Base-by-base conservation (phyloP, 2,113 vertebrate genomes). In the Trematocara stigmaticum region DNA sequence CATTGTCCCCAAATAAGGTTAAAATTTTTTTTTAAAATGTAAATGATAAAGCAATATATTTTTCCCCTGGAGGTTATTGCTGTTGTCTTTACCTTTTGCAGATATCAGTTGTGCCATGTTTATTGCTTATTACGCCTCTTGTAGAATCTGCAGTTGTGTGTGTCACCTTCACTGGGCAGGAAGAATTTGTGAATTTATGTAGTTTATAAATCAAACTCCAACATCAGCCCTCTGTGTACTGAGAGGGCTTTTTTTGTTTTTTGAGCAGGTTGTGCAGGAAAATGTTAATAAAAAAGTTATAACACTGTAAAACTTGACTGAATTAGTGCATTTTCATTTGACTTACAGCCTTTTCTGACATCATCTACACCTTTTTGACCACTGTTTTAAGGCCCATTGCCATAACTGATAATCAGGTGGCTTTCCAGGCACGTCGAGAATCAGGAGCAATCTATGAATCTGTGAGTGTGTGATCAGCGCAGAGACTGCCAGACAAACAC, bases 91-190 rank as follows among this genome's bases (percentile, higher is more conserved):
- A 29, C 6, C 3, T 74, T 45, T 74, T 47, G 42, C 23, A 18
- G 66, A 74, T 74, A 4, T 71, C 12, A 47, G 20, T 5, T 1
- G 69, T 76, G 1, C 42, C 1, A 0, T 31, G 26, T 76, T 76
- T 51, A 18, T 31, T 49, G 3, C 45, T 76, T 49, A 49, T 31
- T 31, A 7, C 0, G 23, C 7, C 2, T 29, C 13, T 74, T 74
- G 20, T 0, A 16, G 5, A 74, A 18, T 31, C 15, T 7, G 18
- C 20, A 15, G 26, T 49, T 18, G 45, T 11, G 9, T 31, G 20
- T 76, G 15, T 76, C 23, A 76, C 69, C 42, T 49, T 49, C 23
- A 49, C 23, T 7, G 23, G 9, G 23, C 15, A 49, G 20, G 13
- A 23, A 49, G 34, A 38, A 69, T 53, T 5, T 40, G 34, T 53